Evolutionary conservation across 2,888 invertebrate species (phyloP).

Genomic region (Amphipyra berbera): DNA sequence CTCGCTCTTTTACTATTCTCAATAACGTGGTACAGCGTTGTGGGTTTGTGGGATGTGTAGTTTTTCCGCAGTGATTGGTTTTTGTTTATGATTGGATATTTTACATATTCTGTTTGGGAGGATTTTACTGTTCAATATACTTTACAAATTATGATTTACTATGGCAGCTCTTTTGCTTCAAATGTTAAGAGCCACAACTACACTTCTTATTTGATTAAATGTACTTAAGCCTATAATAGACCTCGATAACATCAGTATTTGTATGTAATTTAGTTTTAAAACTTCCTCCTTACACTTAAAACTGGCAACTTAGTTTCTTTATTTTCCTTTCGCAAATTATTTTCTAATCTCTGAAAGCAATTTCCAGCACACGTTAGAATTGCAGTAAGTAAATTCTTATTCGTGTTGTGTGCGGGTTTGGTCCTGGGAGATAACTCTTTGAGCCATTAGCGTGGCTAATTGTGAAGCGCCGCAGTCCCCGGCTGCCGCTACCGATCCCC

Average conservation of each 20-base stretch:
- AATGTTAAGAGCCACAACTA: no score
- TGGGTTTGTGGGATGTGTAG: not conserved
- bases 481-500: slow-evolving; percentile 51
- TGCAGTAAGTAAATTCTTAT: slow-evolving; percentile 48
- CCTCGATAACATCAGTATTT: no score
- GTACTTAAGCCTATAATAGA: no score
- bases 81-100: not conserved
- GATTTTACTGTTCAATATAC: no score
- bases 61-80: not conserved
- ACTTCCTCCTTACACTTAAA: not conserved
- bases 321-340: slow-evolving; percentile 3
- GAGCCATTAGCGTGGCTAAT: slow-evolving; percentile 72
- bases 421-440: slow-evolving; percentile 61
- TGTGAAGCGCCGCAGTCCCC: slow-evolving; percentile 66
- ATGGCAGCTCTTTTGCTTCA: no score
- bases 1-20: slow-evolving; percentile 33
- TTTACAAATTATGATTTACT: no score
- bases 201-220: no score
- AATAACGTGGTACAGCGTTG: slow-evolving; percentile 19
- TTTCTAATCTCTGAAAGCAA: slow-evolving; percentile 25
- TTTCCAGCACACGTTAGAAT: slow-evolving; percentile 29
- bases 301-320: not conserved
- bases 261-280: not conserved
- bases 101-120: not conserved
- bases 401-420: slow-evolving; percentile 49